A percentile compares a stretch with the other conserved stretches of the same genome.
Conservation (phyloP, 2,113 vertebrate genomes). For the Gavialis gangeticus region DNA sequence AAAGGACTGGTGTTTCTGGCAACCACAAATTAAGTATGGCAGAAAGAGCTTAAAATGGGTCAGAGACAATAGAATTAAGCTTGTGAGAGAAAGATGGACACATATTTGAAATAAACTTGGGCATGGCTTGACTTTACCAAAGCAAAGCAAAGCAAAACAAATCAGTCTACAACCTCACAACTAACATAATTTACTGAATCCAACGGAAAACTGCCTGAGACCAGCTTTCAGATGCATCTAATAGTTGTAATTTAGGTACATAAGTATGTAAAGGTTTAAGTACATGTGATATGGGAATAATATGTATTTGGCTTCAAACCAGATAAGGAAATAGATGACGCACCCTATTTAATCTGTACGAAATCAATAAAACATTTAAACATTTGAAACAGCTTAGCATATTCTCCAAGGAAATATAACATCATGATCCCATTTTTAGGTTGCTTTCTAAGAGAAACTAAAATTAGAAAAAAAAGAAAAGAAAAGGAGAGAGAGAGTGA, state of each 20-base stretch:
- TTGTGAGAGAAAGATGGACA: neutral
- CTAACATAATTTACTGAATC: neutral
- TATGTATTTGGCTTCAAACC: neutral
- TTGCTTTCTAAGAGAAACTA: conserved; percentile 8
- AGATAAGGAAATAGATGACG: neutral
- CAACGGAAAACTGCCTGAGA: neutral
- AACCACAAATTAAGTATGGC: neutral
- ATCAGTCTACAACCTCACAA: neutral
- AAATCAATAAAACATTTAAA: neutral
- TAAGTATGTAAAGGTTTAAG: neutral
- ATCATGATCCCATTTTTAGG: neutral
- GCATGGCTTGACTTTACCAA: neutral
- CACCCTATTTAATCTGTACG: neutral
- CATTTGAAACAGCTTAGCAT: neutral
- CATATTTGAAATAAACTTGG: neutral
- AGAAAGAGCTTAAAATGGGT: neutral
- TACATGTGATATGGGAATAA: neutral
- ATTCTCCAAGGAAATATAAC: neutral
- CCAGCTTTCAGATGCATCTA: neutral
- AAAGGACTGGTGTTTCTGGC: neutral
- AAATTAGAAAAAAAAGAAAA: conserved; percentile 21
- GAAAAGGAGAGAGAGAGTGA: neutral
- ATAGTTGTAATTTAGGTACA: neutral
- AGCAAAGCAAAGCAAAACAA: neutral
- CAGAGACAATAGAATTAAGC: neutral